Conservation (phyloP, 2,113 vertebrate species). For the Thamnophis sirtalis region DNA sequence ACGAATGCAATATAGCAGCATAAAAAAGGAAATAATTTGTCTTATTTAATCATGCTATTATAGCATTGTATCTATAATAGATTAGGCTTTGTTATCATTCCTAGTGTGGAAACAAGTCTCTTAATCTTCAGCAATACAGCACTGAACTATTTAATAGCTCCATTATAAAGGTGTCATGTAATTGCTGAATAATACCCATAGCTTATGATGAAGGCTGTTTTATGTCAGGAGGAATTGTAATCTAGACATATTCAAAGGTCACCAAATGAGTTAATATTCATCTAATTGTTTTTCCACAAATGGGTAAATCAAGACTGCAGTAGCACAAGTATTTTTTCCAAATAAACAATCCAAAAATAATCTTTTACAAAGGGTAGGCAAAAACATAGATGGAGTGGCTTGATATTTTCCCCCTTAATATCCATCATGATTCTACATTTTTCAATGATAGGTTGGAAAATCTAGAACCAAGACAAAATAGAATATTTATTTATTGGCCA, state of each 20-base stretch:
- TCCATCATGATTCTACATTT: neutral
- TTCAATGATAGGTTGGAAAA: neutral
- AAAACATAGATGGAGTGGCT: neutral
- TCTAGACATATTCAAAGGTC: neutral
- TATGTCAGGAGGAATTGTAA: neutral
- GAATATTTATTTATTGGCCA: neutral
- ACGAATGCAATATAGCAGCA: neutral
- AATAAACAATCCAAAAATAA: neutral
- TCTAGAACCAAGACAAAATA: neutral
- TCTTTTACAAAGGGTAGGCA: neutral
- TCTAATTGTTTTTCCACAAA: neutral
- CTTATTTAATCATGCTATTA: neutral
- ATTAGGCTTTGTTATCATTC: conserved; percentile 1
- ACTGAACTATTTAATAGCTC: neutral
- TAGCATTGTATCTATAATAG: neutral
- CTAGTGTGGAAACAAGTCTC: neutral
- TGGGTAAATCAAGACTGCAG: neutral
- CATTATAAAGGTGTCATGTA: neutral
- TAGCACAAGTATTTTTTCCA: neutral
- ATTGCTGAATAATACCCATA: neutral
- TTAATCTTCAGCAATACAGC: neutral
- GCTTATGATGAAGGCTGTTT: neutral
- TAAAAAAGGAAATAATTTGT: neutral
- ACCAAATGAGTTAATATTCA: neutral
- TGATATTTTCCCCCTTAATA: neutral